These are phyloP conservation scores for Hormiphora californensis DNA, from an alignment of 37 sponge, comb jelly and placozoan genomes.

Conservation along the genomic window DNA sequence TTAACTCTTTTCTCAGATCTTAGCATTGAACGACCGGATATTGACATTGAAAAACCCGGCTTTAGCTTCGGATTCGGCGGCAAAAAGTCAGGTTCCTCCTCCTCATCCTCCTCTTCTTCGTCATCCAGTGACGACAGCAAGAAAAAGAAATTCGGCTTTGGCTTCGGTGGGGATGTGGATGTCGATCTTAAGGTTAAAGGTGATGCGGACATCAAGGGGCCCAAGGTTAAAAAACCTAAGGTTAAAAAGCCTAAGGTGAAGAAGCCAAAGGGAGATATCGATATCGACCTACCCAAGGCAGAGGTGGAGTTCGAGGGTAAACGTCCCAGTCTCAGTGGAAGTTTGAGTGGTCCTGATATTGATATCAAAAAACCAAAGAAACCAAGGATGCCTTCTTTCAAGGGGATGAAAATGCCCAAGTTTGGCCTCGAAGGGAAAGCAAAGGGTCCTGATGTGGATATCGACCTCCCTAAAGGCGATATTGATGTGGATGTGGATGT, in stretches of 20 bases:
- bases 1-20: too few relatives aligned
- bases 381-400: constrained; percentile 1
- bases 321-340: neutral
- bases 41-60: too few relatives aligned
- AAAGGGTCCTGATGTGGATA: neutral
- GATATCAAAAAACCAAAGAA: neutral
- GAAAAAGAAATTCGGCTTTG: neutral
- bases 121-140: neutral
- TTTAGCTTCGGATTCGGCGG: constrained; percentile 19
- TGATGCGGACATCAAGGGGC: neutral
- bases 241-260: neutral
- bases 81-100: neutral
- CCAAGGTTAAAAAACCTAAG: neutral
- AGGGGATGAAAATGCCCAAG: neutral
- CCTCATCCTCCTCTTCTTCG: too few relatives aligned
- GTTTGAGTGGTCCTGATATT: neutral
- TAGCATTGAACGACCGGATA: too few relatives aligned
- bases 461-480: neutral
- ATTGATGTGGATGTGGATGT: neutral
- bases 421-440: neutral
- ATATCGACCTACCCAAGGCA: neutral
- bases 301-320: neutral
- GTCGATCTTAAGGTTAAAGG: neutral
- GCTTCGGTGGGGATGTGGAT: neutral
- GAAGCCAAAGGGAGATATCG: neutral